Evolutionary conservation across 2,888 invertebrate species (phyloP).

Genomic region (Temnothorax unifasciatus): DNA sequence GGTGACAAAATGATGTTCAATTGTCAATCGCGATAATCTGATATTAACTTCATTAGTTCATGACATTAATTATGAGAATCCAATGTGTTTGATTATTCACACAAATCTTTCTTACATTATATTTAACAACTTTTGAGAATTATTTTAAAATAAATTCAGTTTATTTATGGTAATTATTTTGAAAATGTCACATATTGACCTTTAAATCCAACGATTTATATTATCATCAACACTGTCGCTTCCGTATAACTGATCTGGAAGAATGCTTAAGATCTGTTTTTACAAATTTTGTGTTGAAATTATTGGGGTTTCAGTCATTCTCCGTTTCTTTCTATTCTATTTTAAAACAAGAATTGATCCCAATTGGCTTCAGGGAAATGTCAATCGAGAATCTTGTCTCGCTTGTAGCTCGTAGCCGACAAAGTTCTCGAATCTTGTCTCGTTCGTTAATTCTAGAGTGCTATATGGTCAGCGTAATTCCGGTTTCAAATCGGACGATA

Average conservation of each 20-base stretch:
- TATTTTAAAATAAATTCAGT: not conserved
- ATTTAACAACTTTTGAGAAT: not conserved
- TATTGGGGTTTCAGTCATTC: not conserved
- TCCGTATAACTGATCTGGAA: not conserved
- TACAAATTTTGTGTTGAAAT: not conserved
- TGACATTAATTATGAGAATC: not conserved
- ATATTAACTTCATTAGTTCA: constrained; percentile 1
- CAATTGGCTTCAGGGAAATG: not conserved
- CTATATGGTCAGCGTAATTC: not conserved
- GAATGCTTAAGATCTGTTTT: not conserved
- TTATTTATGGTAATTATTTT: not conserved
- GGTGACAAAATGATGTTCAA: constrained; percentile 21
- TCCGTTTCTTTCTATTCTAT: not conserved
- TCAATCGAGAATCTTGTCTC: not conserved
- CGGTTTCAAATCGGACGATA: not conserved
- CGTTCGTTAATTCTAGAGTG: not conserved
- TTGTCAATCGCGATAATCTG: not conserved
- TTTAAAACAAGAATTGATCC: not conserved
- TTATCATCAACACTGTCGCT: not conserved
- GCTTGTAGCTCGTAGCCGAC: no score
- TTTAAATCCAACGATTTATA: not conserved
- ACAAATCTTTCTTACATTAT: not conserved
- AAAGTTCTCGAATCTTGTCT: not conserved
- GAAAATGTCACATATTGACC: not conserved
- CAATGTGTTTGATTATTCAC: not conserved